Evolutionary conservation across 2,797 vertebrate genomes (phyloP), one percentile per base, ranked within the genome.

Genomic region (Pseudochirops cupreus): DNA sequence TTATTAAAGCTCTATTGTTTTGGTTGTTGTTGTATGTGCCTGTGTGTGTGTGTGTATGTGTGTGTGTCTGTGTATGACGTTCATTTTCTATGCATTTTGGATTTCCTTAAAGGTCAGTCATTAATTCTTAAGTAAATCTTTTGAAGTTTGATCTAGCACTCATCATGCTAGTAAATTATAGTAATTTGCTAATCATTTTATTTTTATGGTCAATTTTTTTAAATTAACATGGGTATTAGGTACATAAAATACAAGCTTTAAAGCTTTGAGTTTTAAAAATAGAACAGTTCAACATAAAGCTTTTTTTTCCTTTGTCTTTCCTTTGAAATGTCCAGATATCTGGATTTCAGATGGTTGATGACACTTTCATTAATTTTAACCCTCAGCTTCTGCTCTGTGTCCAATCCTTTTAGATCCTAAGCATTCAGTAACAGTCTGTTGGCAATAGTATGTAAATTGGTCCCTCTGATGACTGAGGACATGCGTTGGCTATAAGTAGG

Each of bases 211-310:
- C 87, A 87, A 56, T 11, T 56, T 12, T 16, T 93, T 33, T 93
- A 26, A 89, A 56, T 9, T 39, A 87, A n/a, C 50, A 39, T 74
- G 5, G 3, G 90, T 56, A 10, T 11, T 12, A 39, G 2, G 18
- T 89, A 93, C 18, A 87, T 94, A 74, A 94, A 92, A 33, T 5
- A 16, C 21, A 74, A n/a, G 18, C 33, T 67, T 92, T 89, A 67
- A 91, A 12, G 31, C 87, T 87, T 33, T 94, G 53, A 3, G 92
- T 14, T 5, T 91, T 28, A 93, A 94, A 87, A 58, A 62, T 55
- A 52, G 31, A 59, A 3, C 46, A 92, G 50, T 31, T 21, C 33
- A 93, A 31, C 94, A 62, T 46, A 62, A n/a, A 57, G 21, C 18
- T 58, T 82, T 93, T 93, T 94, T n/a, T 21, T 90, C 2, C 26